Evolutionary conservation across 2,888 invertebrate genomes (phyloP).

Genomic region (Nephrotoma appendiculata): DNA sequence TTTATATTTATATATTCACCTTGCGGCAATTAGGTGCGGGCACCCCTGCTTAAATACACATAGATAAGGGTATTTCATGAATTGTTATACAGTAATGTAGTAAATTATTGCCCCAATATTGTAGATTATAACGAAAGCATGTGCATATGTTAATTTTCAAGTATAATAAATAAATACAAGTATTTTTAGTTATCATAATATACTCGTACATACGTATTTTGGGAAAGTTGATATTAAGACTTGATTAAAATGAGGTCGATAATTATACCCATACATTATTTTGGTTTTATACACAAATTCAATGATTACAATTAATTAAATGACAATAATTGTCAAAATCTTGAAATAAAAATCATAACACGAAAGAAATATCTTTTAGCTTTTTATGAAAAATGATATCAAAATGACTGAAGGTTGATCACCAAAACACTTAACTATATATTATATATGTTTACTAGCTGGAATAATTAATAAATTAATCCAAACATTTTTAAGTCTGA

Average conservation of each 20-base stretch:
- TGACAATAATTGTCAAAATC: no score
- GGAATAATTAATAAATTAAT: no score
- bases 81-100: background rate
- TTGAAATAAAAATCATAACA: no score
- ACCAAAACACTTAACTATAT: no score
- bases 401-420: no score
- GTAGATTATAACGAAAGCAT: background rate
- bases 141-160: background rate
- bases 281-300: no score
- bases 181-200: background rate
- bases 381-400: no score
- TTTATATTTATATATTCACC: background rate
- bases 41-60: background rate
- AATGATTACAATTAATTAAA: no score
- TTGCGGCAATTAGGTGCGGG: background rate
- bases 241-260: background rate
- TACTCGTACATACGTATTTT: background rate
- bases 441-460: no score
- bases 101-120: background rate
- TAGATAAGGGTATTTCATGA: background rate
- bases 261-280: background rate
- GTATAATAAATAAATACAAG: background rate
- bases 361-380: no score
- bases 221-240: background rate
- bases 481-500: no score